Conservation (phyloP, 2,888 invertebrate genomes). For the Mythimna vitellina region DNA sequence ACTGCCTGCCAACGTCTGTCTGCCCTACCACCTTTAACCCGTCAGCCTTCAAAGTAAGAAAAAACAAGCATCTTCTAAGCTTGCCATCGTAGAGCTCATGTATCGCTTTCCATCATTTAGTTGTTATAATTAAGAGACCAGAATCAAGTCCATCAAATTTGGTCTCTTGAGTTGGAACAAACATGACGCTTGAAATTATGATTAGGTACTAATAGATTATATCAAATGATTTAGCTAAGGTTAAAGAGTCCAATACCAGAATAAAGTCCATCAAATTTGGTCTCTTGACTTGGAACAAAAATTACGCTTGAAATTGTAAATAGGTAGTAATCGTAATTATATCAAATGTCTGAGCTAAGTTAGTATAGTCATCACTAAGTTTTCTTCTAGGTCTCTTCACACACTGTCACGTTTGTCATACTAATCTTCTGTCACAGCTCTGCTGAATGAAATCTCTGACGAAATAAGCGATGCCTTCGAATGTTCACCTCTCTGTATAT, state of each 20-base stretch:
- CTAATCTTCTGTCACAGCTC: neutral
- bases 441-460: neutral
- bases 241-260: neutral
- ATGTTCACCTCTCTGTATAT: neutral
- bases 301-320: neutral
- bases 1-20: neutral
- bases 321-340: neutral
- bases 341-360: no score
- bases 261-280: neutral
- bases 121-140: neutral
- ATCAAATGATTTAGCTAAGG: no score
- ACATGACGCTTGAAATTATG: neutral
- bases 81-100: neutral
- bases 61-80: neutral
- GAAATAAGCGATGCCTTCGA: neutral
- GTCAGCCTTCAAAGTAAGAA: neutral
- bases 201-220: no score
- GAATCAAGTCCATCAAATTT: neutral
- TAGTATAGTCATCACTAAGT: neutral
- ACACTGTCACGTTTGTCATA: neutral
- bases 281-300: neutral
- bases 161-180: slow-evolving; percentile 1
- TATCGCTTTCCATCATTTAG: neutral
- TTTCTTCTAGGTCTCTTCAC: neutral
- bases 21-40: neutral